These are phyloP conservation scores for Schizopygopsis pylzovi DNA, from an alignment of 2,797 vertebrate species.

Conservation along the genomic window DNA sequence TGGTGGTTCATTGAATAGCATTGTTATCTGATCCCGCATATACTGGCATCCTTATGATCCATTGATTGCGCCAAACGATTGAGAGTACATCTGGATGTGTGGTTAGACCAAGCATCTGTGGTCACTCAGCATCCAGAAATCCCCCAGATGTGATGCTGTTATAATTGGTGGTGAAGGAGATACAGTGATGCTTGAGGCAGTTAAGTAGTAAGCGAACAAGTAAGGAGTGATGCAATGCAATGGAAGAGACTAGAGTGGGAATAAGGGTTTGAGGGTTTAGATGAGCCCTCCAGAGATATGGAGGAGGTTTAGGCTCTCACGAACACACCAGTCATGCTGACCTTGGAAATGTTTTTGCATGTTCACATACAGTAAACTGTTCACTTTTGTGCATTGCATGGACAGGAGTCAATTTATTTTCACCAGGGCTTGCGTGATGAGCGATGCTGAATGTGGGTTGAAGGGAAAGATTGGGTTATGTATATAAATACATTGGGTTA, in stretches of 20 bases:
- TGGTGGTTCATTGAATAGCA: conserved; percentile 12
- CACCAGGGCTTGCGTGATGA: conserved; percentile 63
- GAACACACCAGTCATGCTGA: neutral
- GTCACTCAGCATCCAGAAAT: conserved; percentile 35
- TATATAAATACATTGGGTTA: conserved; percentile 64
- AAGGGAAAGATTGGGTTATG: conserved; percentile 67
- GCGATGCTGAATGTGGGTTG: conserved; percentile 69
- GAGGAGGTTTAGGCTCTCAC: neutral
- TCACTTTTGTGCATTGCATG: conserved; percentile 1
- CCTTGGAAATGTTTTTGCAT: neutral
- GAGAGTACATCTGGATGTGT: conserved; percentile 5
- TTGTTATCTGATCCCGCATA: conserved; percentile 29
- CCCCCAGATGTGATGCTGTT: conserved; percentile 3
- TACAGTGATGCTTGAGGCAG: neutral
- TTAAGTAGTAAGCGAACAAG: neutral
- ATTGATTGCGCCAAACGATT: conserved; percentile 12
- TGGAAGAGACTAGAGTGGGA: neutral
- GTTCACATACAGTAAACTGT: neutral
- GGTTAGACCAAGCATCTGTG: conserved; percentile 3
- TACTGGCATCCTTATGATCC: neutral
- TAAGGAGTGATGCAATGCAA: conserved; percentile 7
- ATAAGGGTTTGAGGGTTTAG: conserved; percentile 10
- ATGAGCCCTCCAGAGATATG: conserved; percentile 13
- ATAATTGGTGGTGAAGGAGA: conserved; percentile 10
- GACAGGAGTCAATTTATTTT: conserved; percentile 52